Evolutionary conservation across 2,797 vertebrate species (phyloP).

Genomic region (Manis pentadactyla): DNA sequence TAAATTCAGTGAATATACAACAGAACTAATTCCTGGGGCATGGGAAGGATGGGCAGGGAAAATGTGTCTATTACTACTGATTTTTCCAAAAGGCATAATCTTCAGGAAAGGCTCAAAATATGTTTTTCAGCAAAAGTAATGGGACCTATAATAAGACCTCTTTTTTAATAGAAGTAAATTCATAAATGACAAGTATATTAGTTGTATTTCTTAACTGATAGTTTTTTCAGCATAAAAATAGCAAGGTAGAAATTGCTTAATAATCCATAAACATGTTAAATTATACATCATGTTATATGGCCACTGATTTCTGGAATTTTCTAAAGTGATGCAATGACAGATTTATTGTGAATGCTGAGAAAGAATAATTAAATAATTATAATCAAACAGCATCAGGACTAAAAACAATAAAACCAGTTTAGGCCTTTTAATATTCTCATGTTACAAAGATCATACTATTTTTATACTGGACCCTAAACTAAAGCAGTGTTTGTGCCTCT

Average conservation of each 20-base stretch:
- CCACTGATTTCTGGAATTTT: slow-evolving; percentile 18
- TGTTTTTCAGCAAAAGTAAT: slow-evolving; percentile 39
- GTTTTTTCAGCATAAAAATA: background rate
- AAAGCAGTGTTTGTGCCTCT: background rate
- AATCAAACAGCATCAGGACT: background rate
- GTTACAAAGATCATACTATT: background rate
- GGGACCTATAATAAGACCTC: background rate
- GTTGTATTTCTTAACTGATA: slow-evolving; percentile 18
- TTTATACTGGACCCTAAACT: background rate
- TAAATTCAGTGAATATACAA: background rate
- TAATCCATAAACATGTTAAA: slow-evolving; percentile 7
- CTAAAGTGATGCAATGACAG: background rate
- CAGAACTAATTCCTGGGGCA: background rate
- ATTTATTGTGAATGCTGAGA: slow-evolving; percentile 4
- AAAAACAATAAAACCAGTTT: slow-evolving; percentile 31
- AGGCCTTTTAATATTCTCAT: background rate
- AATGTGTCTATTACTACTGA: background rate
- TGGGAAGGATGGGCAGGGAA: background rate
- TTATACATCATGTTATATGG: background rate
- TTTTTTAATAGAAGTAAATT: background rate
- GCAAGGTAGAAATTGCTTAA: background rate
- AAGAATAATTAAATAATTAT: background rate
- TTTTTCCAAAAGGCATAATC: slow-evolving; percentile 1
- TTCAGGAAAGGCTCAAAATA: slow-evolving; percentile 28
- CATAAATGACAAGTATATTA: background rate